phyloP scores from a whole-genome alignment of 2,888 invertebrate genomes.

The Agrochola lychnidis region DNA sequence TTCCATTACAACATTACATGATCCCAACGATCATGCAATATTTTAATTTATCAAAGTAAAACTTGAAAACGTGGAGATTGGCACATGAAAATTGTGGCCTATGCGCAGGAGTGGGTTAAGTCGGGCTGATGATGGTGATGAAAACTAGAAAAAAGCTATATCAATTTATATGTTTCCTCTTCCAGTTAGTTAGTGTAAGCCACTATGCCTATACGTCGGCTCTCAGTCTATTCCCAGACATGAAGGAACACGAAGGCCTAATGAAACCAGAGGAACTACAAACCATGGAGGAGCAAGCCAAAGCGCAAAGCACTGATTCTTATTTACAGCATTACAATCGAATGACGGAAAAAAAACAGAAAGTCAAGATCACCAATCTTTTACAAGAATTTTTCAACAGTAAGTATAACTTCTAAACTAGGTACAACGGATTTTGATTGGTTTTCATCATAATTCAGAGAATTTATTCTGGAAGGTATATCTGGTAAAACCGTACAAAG shows the following conservation, averaged over 20 bases:
- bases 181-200: constrained; percentile 83
- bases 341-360: constrained; percentile 66
- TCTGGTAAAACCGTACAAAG: neutral
- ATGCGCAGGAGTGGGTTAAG: neutral
- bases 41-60: neutral
- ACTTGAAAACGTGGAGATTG: neutral
- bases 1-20: neutral
- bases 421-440: neutral
- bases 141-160: neutral
- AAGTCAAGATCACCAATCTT: constrained; percentile 78
- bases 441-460: neutral
- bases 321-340: constrained; percentile 74
- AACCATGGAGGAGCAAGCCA: constrained; percentile 77
- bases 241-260: constrained; percentile 85
- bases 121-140: neutral
- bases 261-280: constrained; percentile 79
- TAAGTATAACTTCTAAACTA: constrained; percentile 60
- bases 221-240: constrained; percentile 87
- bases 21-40: neutral
- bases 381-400: constrained; percentile 81
- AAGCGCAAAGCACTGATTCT: constrained; percentile 74
- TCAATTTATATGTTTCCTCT: constrained; percentile 23
- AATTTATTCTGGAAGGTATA: neutral
- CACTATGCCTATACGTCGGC: constrained; percentile 86
- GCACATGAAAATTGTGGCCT: neutral